A percentile compares a stretch with the other conserved stretches of the same genome.
These are phyloP conservation scores for Drosophila lowei DNA, from an alignment of 1,140 invertebrate species.

Conservation along the genomic window DNA sequence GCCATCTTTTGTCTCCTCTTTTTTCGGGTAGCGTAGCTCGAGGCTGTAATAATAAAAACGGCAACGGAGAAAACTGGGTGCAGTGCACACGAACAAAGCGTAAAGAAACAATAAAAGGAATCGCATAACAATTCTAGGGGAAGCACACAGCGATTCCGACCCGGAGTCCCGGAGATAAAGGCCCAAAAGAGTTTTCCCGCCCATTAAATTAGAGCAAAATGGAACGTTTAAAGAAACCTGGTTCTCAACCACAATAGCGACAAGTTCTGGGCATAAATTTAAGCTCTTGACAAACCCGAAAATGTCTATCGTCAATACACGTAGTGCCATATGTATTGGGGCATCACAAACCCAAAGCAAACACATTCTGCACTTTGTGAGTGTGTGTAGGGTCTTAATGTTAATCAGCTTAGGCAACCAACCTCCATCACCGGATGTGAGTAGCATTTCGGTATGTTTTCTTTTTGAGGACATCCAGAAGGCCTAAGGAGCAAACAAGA, in stretches of 20 bases:
- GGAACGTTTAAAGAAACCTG: constrained; percentile 45
- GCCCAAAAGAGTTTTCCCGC: constrained; percentile 51
- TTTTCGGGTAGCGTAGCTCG: constrained; percentile 35
- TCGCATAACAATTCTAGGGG: constrained; percentile 65
- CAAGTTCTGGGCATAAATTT: constrained; percentile 16
- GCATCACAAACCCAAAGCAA: constrained; percentile 25
- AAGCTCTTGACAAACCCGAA: constrained; percentile 13
- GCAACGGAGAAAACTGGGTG: constrained; percentile 61
- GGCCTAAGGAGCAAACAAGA: constrained; percentile 35
- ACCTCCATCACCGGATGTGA: constrained; percentile 36
- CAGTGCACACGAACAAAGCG: constrained; percentile 60
- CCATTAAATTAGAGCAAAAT: constrained; percentile 69
- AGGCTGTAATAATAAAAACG: constrained; percentile 76
- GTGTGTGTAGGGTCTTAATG: constrained; percentile 57
- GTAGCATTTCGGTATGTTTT: constrained; percentile 24
- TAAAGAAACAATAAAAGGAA: constrained; percentile 41
- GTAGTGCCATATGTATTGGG: constrained; percentile 27
- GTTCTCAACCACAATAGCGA: constrained; percentile 18
- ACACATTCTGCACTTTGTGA: constrained; percentile 32
- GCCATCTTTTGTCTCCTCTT: constrained; percentile 12
- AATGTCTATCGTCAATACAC: constrained; percentile 38
- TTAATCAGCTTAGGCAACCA: constrained; percentile 64
- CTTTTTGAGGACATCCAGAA: constrained; percentile 26
- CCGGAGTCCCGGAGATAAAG: constrained; percentile 27
- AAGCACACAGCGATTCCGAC: constrained; percentile 37